These are phyloP conservation scores for Athetis lepigone DNA, from an alignment of 2,888 invertebrate genomes.

Conservation along the genomic window DNA sequence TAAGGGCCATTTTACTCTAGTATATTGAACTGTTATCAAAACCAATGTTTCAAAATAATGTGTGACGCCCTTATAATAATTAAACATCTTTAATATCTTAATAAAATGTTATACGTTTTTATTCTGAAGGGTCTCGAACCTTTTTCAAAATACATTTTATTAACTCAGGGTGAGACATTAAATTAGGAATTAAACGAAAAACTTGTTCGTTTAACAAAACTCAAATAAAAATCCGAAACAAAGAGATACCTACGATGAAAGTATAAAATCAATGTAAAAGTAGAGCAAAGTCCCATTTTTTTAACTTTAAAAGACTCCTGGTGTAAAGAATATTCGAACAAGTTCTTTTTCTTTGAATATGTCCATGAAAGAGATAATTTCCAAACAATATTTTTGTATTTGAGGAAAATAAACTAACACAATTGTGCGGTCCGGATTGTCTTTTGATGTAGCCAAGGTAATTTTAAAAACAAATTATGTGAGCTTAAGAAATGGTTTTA, in stretches of 20 bases:
- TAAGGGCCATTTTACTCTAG: no score
- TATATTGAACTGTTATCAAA: no score
- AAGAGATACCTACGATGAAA: constrained; percentile 46
- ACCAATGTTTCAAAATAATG: no score
- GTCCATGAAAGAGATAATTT: constrained; percentile 37
- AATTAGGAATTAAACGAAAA: constrained; percentile 39
- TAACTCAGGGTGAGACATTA: neutral
- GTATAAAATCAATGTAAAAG: constrained; percentile 61
- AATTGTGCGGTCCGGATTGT: neutral
- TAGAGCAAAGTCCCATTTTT: constrained; percentile 51
- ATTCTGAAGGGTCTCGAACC: no score
- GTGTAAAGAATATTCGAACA: constrained; percentile 47
- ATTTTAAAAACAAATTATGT: neutral
- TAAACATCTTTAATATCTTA: no score
- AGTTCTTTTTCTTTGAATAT: constrained; percentile 50
- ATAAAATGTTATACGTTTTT: no score
- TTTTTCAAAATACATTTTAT: no score
- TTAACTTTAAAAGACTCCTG: constrained; percentile 53
- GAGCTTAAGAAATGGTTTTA: neutral
- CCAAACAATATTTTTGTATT: constrained; percentile 43
- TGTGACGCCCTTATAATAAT: no score
- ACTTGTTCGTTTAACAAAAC: constrained; percentile 37
- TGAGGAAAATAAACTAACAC: constrained; percentile 16
- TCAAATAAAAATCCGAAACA: constrained; percentile 50
- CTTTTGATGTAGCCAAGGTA: neutral